A percentile compares a stretch with the other conserved stretches of the same genome.
These are phyloP conservation scores for Neuroterus valhalla DNA, from an alignment of 1,140 invertebrate species.

Conservation along the genomic window DNA sequence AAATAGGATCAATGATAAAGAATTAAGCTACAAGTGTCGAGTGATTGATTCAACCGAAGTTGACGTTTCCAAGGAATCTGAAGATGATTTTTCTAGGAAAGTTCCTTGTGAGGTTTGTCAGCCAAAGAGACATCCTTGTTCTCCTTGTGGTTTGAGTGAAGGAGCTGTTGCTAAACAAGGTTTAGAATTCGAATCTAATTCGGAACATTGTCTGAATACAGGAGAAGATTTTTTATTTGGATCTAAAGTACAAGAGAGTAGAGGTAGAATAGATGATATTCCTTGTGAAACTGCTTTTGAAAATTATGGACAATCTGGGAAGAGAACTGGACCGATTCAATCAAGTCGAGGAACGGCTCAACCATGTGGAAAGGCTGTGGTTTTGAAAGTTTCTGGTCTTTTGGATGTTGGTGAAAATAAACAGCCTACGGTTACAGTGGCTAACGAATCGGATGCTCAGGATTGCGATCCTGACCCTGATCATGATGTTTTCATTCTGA, in stretches of 20 bases:
- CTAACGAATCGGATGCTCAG: slow-evolving; percentile 45
- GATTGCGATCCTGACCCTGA: slow-evolving; percentile 46
- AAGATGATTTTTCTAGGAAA: background rate
- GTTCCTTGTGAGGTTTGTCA: slow-evolving; percentile 43
- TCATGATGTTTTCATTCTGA: slow-evolving; percentile 68
- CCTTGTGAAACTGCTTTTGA: too few species aligned
- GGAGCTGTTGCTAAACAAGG: slow-evolving; percentile 5
- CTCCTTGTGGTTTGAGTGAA: slow-evolving; percentile 45
- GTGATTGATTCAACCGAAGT: slow-evolving; percentile 23
- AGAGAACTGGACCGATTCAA: slow-evolving; percentile 47
- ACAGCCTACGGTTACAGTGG: slow-evolving; percentile 60
- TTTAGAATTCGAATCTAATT: background rate
- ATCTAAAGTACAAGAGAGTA: background rate
- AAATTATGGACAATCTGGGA: background rate
- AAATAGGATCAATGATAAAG: slow-evolving; percentile 29
- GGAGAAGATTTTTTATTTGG: background rate
- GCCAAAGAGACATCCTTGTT: slow-evolving; percentile 45
- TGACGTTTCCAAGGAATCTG: slow-evolving; percentile 38
- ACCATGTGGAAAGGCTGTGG: slow-evolving; percentile 65
- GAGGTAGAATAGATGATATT: background rate
- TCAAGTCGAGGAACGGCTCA: slow-evolving; percentile 53
- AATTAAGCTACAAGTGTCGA: slow-evolving; percentile 53
- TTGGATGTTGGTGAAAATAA: slow-evolving; percentile 41
- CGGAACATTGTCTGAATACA: background rate
- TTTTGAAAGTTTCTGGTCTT: slow-evolving; percentile 68